Base-by-base conservation (phyloP, 2,888 invertebrate species). In the Calameuta filiformis region DNA sequence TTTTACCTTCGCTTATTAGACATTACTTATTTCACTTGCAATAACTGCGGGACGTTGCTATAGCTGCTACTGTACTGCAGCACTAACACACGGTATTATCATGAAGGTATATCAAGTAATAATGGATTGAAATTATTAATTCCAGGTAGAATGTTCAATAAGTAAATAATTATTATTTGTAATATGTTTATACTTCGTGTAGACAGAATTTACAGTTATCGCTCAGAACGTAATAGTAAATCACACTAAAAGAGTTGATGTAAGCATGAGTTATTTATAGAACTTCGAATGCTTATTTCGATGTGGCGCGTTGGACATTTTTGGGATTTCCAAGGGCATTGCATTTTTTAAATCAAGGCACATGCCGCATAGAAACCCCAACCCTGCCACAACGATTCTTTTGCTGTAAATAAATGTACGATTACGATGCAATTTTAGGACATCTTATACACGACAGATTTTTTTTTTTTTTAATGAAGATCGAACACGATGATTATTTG, bases 261-360 rank as follows among this genome's bases (percentile, higher is more conserved):
- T 23, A 15, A 6, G 40, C 15, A 6, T 56, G 40, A 56, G 6
- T 56, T 56, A 56, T 23, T 56, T 56, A 1, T 56, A 56, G 23
- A 23, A 56, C 40, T 56, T 56, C 6, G 15, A 23, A 23, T 56
- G 23, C 23, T 56, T 30, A 34, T 31, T 12, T 71, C 71, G 71
- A 76, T 79, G 85, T 75, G 73, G 83, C 82, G 87, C 83, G 92
- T 92, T 92, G 94, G 93, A 94, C 94, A 95, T 93, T 93, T 95
- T 95, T 95, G 95, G 95, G 95, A 95, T 95, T 95, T 95, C 95
- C 95, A 95, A 95, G 95, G 95, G 95, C 95, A 95, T 95, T 95
- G 95, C 95, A 93, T 93, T 92, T 87, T 92, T 86, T 77, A 82
- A 87, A 85, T 86, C 90, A 90, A 94, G 95, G 95, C 95, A 95